Evolutionary conservation across 2,888 invertebrate genomes (phyloP).

Genomic region (Amphipoea lucens): DNA sequence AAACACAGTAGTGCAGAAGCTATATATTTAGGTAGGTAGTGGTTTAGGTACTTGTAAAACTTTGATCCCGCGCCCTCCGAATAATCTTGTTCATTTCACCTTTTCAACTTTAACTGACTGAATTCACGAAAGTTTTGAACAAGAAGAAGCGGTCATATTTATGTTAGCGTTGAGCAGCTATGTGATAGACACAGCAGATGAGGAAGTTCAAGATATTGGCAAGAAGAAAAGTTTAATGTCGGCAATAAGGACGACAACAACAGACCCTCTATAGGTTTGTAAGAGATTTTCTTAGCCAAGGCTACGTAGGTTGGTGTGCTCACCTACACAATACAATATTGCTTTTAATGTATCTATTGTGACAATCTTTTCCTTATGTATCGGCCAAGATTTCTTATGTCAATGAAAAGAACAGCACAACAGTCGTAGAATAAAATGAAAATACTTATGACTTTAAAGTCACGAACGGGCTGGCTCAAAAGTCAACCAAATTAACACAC

Average conservation of each 20-base stretch:
- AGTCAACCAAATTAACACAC: neutral
- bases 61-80: neutral
- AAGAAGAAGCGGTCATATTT: neutral
- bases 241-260: neutral
- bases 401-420: neutral
- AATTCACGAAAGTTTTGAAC: neutral
- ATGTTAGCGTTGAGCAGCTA: neutral
- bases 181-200: neutral
- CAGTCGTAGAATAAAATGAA: neutral
- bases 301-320: neutral
- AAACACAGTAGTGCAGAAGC: neutral
- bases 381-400: constrained; percentile 22
- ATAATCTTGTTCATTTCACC: neutral
- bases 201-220: neutral
- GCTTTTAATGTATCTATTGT: neutral
- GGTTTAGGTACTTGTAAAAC: neutral
- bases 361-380: constrained; percentile 40
- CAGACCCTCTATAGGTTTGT: neutral
- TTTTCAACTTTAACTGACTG: neutral
- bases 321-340: neutral
- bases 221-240: neutral
- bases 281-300: neutral
- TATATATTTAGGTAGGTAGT: neutral
- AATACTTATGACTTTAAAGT: neutral
- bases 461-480: neutral